A percentile compares a stretch with the other conserved stretches of the same genome.
Evolutionary conservation across 2,888 invertebrate species (phyloP).

Genomic region (Norana najaformis): DNA sequence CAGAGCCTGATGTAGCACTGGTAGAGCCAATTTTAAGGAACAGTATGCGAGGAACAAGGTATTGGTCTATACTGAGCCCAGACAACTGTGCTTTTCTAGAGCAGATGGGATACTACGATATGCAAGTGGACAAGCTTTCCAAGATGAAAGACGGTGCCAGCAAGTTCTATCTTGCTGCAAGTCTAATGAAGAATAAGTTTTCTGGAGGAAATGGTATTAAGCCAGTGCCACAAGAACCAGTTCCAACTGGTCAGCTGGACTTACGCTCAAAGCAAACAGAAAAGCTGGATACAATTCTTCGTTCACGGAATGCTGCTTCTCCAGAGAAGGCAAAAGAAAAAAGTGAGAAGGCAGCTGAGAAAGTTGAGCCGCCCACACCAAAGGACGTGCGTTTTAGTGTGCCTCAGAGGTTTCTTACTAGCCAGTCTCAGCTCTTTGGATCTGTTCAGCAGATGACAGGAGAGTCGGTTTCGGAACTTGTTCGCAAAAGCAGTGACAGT

Average conservation of each 20-base stretch:
- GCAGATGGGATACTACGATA: constrained; percentile 9
- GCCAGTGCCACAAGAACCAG: neutral
- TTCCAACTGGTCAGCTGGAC: neutral
- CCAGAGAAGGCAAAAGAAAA: neutral
- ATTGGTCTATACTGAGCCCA: neutral
- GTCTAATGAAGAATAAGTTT: neutral
- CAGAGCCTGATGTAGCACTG: neutral
- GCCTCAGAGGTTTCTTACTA: constrained; percentile 1
- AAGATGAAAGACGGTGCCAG: neutral
- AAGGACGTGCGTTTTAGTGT: constrained; percentile 8
- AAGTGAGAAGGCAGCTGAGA: neutral
- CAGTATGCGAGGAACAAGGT: neutral
- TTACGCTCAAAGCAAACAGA: neutral
- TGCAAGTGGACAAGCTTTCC: neutral
- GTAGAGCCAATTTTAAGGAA: constrained; percentile 20
- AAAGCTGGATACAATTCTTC: constrained; percentile 23
- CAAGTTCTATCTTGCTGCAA: neutral
- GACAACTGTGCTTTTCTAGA: constrained; percentile 8
- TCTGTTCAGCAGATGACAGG: constrained; percentile 10
- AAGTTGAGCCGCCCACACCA: neutral
- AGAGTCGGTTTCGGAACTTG: neutral
- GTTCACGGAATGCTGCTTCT: neutral
- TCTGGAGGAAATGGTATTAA: neutral
- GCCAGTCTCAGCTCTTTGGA: constrained; percentile 14
- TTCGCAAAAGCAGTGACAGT: constrained; percentile 18